Conservation (phyloP, 2,888 invertebrate genomes). For the Ferdinandea cuprea region DNA sequence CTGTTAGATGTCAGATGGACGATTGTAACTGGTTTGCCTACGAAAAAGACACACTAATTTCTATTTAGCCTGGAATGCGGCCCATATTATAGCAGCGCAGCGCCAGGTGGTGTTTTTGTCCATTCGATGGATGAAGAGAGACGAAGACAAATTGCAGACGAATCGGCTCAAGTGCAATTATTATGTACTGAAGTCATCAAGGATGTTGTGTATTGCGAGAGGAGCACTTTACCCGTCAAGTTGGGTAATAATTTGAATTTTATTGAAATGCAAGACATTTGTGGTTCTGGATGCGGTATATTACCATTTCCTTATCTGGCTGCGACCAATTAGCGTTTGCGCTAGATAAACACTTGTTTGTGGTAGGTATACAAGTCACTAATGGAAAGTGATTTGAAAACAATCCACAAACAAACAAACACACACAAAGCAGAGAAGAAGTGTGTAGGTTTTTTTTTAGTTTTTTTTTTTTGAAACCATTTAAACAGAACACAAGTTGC, state of each 20-base stretch:
- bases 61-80: conserved; percentile 65
- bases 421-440: too few relatives aligned
- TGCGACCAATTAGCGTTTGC: conserved; percentile 26
- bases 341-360: conserved; percentile 41
- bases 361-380: conserved; percentile 4
- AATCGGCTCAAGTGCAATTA: conserved; percentile 57
- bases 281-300: conserved; percentile 35
- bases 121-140: conserved; percentile 4
- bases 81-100: conserved; percentile 7
- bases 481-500: neutral
- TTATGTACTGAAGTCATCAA: conserved; percentile 9
- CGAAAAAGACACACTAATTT: conserved; percentile 67
- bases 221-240: conserved; percentile 51
- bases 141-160: conserved; percentile 14
- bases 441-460: neutral
- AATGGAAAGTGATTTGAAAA: conserved; percentile 70
- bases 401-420: neutral
- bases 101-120: conserved; percentile 48
- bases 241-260: conserved; percentile 48
- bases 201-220: conserved; percentile 33
- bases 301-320: neutral
- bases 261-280: conserved; percentile 48
- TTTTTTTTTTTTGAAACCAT: neutral
- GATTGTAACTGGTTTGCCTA: conserved; percentile 54
- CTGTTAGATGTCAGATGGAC: conserved; percentile 54